Conservation (phyloP, 2,797 vertebrate genomes). For the Apodemus agrarius region DNA sequence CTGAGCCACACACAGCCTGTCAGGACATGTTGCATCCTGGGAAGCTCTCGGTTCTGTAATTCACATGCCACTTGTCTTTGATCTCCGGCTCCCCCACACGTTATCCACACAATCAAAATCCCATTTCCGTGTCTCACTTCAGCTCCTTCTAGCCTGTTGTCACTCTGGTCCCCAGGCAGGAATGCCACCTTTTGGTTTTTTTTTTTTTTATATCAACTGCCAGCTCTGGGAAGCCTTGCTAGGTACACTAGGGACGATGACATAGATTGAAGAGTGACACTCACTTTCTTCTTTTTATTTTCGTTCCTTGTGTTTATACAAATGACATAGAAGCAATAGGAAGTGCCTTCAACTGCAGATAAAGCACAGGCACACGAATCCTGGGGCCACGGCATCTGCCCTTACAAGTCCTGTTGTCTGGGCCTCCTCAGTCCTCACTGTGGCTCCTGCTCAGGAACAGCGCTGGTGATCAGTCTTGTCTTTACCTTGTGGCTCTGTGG, state of each 20-base stretch:
- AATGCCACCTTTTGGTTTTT: not conserved
- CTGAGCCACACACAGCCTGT: constrained; percentile 55
- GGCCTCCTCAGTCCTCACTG: rapidly evolving
- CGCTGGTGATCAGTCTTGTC: rapidly evolving
- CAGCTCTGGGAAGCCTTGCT: not conserved
- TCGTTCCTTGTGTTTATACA: not conserved
- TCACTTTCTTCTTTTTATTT: not conserved
- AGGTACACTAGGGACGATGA: rapidly evolving
- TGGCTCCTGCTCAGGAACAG: not conserved
- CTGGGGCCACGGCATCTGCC: rapidly evolving
- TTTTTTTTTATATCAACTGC: not conserved
- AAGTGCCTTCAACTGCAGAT: not conserved
- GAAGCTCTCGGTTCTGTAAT: not conserved
- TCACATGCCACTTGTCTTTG: constrained; percentile 58
- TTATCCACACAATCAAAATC: constrained; percentile 30
- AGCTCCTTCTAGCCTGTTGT: not conserved
- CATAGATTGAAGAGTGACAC: not conserved
- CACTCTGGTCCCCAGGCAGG: not conserved
- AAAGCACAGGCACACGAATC: not conserved
- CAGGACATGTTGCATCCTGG: not conserved
- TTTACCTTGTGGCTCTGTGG: not conserved
- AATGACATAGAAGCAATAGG: not conserved
- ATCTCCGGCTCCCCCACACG: not conserved
- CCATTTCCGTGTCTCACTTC: constrained; percentile 3
- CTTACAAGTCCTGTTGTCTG: not conserved